Evolutionary conservation across 2,888 invertebrate genomes (phyloP), one percentile per base, ranked within the genome.

Genomic region (Pseudococcus jackbeardsleyi): DNA sequence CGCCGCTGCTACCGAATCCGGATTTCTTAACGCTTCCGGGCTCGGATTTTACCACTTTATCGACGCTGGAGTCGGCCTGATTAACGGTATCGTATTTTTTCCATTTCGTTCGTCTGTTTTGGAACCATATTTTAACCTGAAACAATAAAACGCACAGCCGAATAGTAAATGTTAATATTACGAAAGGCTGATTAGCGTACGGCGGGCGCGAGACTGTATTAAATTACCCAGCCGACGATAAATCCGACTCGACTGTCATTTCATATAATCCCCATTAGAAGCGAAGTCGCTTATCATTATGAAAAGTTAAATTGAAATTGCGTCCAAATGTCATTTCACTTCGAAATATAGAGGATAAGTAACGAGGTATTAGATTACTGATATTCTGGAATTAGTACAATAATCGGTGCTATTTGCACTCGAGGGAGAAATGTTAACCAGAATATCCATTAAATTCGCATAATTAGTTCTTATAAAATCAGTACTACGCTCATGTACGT

Each of bases 61-160:
- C 86, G 77, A 11, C 86, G 48, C 48, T 86, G 17, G 72, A 72
- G 26, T 97, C 97, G 22, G 96, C 95, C 91, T 96, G 97, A 89
- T 95, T 94, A 88, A 97, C 95, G 92, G 97, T 97, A 92, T 98
- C 98, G 91, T 97, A 97, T 92, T 98, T 98, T 93, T 98, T 98
- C 95, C 95, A 95, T 91, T 95, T 95, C 33, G 95, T 95, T 89
- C 95, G 92, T 92, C 98, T 93, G 91, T 97, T 97, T 92, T 96
- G 96, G 92, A 97, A 97, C 96, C 96, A 96, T 90, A 96, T 96
- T 92, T 96, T 96, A 90, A 96, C 96, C 96, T 96, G 94, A 42
- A 39, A 72, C 33, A 33, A 72, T 33, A 33, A 33, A 33, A 33
- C 26, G 26, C 26, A 33, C 72, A 72, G 79, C 0, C 79, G 68